Evolutionary conservation across 1,140 invertebrate genomes (phyloP).

Genomic region (Ridgeia piscesae): DNA sequence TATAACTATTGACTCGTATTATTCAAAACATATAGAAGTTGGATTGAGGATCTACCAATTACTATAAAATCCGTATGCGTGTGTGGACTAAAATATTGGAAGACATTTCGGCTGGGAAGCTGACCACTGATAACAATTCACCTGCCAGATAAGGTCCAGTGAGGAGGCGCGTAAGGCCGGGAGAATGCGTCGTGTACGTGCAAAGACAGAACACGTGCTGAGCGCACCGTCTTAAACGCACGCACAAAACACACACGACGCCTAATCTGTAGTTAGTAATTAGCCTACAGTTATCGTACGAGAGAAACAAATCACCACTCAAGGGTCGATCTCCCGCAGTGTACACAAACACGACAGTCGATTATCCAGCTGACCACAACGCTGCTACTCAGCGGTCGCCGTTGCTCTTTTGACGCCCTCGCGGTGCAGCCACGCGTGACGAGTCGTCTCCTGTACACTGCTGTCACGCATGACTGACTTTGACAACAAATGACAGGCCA

Average conservation of each 20-base stretch:
- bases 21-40: not conserved
- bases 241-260: not conserved
- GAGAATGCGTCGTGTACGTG: not conserved
- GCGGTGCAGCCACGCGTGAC: not conserved
- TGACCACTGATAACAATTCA: not conserved
- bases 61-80: too few species aligned
- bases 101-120: not conserved
- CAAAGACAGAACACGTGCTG: too few species aligned
- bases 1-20: not conserved
- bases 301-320: not conserved
- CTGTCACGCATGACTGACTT: not conserved
- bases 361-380: not conserved
- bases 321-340: not conserved
- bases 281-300: not conserved
- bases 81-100: not conserved
- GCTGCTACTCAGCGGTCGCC: not conserved
- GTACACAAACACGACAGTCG: not conserved
- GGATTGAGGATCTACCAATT: not conserved
- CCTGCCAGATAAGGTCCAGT: not conserved
- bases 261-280: not conserved
- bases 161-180: not conserved
- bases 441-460: not conserved
- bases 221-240: not conserved
- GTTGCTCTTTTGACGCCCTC: not conserved
- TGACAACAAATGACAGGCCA: not conserved